phyloP scores from a whole-genome alignment of 2,888 invertebrate species.

The Teinopalpus imperialis region DNA sequence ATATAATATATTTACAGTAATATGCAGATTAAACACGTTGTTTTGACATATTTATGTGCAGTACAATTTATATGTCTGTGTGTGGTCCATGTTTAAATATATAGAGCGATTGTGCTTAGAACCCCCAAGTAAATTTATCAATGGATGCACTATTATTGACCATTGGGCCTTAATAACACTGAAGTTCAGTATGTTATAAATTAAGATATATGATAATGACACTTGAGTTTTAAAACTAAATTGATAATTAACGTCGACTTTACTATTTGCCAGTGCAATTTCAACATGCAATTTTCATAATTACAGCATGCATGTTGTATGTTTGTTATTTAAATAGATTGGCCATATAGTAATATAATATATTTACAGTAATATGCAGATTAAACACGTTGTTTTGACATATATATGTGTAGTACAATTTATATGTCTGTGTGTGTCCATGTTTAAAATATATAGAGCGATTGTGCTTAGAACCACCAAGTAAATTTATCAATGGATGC shows the following conservation, averaged over 20 bases:
- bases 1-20: background rate
- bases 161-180: constrained; percentile 16
- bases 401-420: constrained; percentile 19
- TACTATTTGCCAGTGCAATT: too few relatives aligned
- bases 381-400: constrained; percentile 3
- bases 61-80: constrained; percentile 14
- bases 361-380: background rate
- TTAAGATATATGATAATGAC: constrained; percentile 1
- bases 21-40: background rate
- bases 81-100: constrained; percentile 3
- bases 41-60: constrained; percentile 16
- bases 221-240: too few relatives aligned
- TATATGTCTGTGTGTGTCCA: constrained; percentile 5
- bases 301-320: constrained; percentile 1
- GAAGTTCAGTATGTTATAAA: background rate
- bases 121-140: constrained; percentile 6
- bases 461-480: constrained; percentile 5
- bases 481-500: constrained; percentile 8
- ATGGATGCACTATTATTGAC: constrained; percentile 8
- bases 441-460: constrained; percentile 1
- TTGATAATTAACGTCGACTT: too few relatives aligned
- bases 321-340: background rate
- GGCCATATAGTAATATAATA: constrained; percentile 5
- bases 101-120: constrained; percentile 1
- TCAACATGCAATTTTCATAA: too few relatives aligned